Evolutionary conservation across 2,797 vertebrate genomes (phyloP).

Genomic region (Iguana delicatissima): DNA sequence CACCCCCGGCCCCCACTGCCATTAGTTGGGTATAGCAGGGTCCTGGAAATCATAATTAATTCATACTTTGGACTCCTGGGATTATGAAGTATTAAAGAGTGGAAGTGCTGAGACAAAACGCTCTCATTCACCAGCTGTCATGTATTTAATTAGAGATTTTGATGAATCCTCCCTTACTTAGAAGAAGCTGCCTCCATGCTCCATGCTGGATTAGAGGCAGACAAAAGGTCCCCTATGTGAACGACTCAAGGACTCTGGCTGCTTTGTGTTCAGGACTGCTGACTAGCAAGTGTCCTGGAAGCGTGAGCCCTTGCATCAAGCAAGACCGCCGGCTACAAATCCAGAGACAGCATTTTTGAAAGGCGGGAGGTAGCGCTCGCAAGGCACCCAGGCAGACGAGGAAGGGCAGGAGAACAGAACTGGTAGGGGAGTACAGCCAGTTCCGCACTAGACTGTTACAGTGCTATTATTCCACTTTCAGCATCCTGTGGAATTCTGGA

Average conservation of each 20-base stretch:
- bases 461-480: too few relatives aligned
- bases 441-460: too few relatives aligned
- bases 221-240: background rate
- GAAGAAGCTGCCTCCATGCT: slow-evolving; percentile 57
- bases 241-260: slow-evolving; percentile 49
- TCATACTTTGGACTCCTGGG: slow-evolving; percentile 80
- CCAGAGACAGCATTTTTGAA: background rate
- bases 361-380: background rate
- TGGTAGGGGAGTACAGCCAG: background rate
- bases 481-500: too few relatives aligned
- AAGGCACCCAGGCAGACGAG: background rate
- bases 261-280: slow-evolving; percentile 20
- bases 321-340: background rate
- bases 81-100: slow-evolving; percentile 81
- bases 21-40: slow-evolving; percentile 61
- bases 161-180: slow-evolving; percentile 76
- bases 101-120: slow-evolving; percentile 79
- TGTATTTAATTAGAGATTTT: slow-evolving; percentile 84
- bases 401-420: background rate
- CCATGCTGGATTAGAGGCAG: background rate
- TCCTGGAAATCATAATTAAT: slow-evolving; percentile 80
- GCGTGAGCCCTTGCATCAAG: background rate
- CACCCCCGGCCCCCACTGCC: background rate
- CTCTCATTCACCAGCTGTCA: slow-evolving; percentile 83
- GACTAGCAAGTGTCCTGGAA: slow-evolving; percentile 26